Conservation (phyloP, 1,140 invertebrate genomes). For the Thalassaphorura encarpata region DNA sequence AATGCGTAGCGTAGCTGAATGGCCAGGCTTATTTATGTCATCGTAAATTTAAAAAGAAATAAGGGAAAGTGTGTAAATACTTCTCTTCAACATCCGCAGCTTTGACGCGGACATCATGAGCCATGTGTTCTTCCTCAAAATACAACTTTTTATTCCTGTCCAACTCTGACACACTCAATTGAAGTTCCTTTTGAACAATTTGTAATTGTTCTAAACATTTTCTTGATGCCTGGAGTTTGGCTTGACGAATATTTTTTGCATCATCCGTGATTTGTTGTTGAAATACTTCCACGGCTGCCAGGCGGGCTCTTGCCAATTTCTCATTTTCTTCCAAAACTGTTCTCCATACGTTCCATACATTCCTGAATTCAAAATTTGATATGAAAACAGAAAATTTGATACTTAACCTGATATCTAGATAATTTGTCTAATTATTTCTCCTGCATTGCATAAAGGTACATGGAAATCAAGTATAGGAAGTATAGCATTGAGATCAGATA, state of each 20-base stretch:
- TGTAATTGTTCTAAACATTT: slow-evolving; percentile 79
- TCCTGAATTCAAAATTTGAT: slow-evolving; percentile 49
- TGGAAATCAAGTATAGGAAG: no score
- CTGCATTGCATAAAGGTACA: no score
- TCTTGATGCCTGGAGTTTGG: slow-evolving; percentile 75
- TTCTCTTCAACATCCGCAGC: slow-evolving; percentile 93
- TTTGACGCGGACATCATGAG: slow-evolving; percentile 88
- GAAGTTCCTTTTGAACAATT: slow-evolving; percentile 80
- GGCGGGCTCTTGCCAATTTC: slow-evolving; percentile 73
- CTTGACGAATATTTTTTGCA: slow-evolving; percentile 67
- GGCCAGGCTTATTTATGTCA: no score
- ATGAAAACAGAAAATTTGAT: no score
- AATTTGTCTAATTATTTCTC: no score
- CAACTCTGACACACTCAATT: slow-evolving; percentile 73
- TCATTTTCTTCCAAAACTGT: slow-evolving; percentile 91
- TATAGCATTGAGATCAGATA: no score
- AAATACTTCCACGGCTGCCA: slow-evolving; percentile 87
- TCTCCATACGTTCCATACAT: slow-evolving; percentile 93
- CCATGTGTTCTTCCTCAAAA: slow-evolving; percentile 88
- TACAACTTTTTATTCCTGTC: slow-evolving; percentile 92
- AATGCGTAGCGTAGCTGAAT: no score
- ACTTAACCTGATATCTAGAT: no score
- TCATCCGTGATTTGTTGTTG: slow-evolving; percentile 89
- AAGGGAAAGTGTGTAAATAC: no score
- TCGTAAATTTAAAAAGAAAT: no score